These are phyloP conservation scores for Drosophila meridiana DNA, from an alignment of 2,888 invertebrate genomes.

Conservation along the genomic window DNA sequence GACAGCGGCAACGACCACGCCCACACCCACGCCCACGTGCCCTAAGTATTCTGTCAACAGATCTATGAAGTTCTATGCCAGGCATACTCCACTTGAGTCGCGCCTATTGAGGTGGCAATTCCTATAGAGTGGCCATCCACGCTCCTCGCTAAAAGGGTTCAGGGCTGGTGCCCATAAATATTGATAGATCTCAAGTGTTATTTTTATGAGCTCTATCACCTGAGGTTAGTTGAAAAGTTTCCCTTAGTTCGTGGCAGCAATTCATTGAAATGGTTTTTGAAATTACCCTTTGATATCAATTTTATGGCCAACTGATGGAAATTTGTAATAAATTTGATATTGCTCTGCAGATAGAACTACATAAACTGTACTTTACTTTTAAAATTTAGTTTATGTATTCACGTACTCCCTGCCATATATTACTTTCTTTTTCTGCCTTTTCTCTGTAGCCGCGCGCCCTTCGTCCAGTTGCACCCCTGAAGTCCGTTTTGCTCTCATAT, in stretches of 20 bases:
- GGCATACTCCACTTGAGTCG: slow-evolving; percentile 61
- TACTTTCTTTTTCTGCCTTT: slow-evolving; percentile 10
- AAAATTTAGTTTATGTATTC: neutral
- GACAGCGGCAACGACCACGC: slow-evolving; percentile 34
- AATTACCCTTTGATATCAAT: slow-evolving; percentile 67
- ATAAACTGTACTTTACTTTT: slow-evolving; percentile 11
- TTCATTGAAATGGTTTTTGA: slow-evolving; percentile 62
- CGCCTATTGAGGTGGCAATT: slow-evolving; percentile 45
- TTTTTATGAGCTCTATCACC: slow-evolving; percentile 33
- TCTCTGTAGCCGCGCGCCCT: slow-evolving; percentile 49
- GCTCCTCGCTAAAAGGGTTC: slow-evolving; percentile 68
- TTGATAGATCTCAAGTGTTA: slow-evolving; percentile 72
- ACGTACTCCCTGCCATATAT: slow-evolving; percentile 10
- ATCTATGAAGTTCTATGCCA: slow-evolving; percentile 27
- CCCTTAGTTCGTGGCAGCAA: slow-evolving; percentile 41
- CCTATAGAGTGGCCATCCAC: slow-evolving; percentile 14
- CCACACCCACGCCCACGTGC: slow-evolving; percentile 6
- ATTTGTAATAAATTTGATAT: slow-evolving; percentile 59
- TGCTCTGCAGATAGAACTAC: slow-evolving; percentile 21
- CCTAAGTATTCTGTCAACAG: slow-evolving; percentile 80
- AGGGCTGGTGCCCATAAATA: slow-evolving; percentile 65
- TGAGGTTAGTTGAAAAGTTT: slow-evolving; percentile 45
- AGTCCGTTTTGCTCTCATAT: slow-evolving; percentile 53
- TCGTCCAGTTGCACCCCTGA: slow-evolving; percentile 67
- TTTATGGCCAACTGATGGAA: slow-evolving; percentile 71